Conservation (phyloP, 1,140 invertebrate genomes). For the Spodoptera frugiperda region DNA sequence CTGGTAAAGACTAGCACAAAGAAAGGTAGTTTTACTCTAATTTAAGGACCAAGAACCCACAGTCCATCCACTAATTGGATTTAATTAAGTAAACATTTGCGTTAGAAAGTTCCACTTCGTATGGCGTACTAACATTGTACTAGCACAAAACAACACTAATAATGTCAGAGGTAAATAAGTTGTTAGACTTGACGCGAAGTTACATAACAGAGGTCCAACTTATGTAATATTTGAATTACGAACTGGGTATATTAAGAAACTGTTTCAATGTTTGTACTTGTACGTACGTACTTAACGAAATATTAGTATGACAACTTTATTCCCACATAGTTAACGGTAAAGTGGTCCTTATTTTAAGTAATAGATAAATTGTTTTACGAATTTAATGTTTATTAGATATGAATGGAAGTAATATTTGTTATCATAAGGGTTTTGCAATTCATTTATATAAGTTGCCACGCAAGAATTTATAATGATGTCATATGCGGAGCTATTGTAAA, state of each 20-base stretch:
- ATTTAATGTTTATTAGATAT: no score
- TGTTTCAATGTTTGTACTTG: background rate
- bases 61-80: slow-evolving; percentile 1
- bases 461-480: no score
- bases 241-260: slow-evolving; percentile 13
- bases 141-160: slow-evolving; percentile 45
- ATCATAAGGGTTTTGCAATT: no score
- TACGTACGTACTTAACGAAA: no score
- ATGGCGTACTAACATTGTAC: slow-evolving; percentile 49
- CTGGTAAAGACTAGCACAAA: slow-evolving; percentile 17
- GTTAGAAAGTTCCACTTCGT: slow-evolving; percentile 47
- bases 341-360: background rate
- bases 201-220: slow-evolving; percentile 42
- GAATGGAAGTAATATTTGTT: no score
- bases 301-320: background rate
- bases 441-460: no score
- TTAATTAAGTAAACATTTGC: slow-evolving; percentile 44
- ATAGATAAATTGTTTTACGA: no score
- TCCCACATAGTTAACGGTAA: background rate
- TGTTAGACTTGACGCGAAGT: slow-evolving; percentile 45
- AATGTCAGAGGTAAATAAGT: slow-evolving; percentile 53
- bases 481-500: no score
- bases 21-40: slow-evolving; percentile 7
- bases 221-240: slow-evolving; percentile 43
- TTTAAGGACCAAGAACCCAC: background rate